Evolutionary conservation across 2,797 vertebrate species (phyloP).

Genomic region (Enteromius trimaculatus): DNA sequence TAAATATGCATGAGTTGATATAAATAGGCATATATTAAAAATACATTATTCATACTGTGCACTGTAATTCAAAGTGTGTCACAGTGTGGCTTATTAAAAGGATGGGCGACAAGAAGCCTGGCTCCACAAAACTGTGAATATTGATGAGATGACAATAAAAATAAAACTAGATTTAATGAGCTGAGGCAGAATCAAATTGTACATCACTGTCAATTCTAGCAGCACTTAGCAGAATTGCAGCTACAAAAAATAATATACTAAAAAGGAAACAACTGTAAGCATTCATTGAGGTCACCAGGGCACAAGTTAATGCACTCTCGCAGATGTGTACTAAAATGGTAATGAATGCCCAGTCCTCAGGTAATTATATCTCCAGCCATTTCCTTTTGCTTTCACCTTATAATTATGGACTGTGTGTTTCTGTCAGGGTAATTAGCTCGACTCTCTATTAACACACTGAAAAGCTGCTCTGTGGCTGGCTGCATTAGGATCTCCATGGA

Average conservation of each 20-base stretch:
- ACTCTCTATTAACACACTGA: slow-evolving; percentile 56
- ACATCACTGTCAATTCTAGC: neutral
- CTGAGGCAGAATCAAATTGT: neutral
- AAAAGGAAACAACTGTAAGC: neutral
- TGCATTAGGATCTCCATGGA: slow-evolving; percentile 35
- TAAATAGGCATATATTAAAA: slow-evolving; percentile 20
- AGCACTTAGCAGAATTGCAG: neutral
- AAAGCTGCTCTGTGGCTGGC: slow-evolving; percentile 62
- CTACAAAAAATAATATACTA: neutral
- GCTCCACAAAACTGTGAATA: slow-evolving; percentile 1
- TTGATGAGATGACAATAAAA: slow-evolving; percentile 8
- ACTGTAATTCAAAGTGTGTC: slow-evolving; percentile 7
- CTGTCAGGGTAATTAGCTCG: slow-evolving; percentile 61
- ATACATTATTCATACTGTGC: slow-evolving; percentile 63
- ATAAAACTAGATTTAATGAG: slow-evolving; percentile 10
- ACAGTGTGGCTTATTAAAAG: neutral
- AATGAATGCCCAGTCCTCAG: slow-evolving; percentile 14
- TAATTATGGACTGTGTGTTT: slow-evolving; percentile 58
- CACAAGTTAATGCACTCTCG: neutral
- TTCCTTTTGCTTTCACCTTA: slow-evolving; percentile 49
- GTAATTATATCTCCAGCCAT: slow-evolving; percentile 42
- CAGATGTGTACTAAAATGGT: slow-evolving; percentile 5
- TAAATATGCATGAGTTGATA: slow-evolving; percentile 65
- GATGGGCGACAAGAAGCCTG: neutral
- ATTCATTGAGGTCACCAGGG: neutral